phyloP scores from a whole-genome alignment of 1,140 invertebrate genomes.

The Kradibia gibbosae region DNA sequence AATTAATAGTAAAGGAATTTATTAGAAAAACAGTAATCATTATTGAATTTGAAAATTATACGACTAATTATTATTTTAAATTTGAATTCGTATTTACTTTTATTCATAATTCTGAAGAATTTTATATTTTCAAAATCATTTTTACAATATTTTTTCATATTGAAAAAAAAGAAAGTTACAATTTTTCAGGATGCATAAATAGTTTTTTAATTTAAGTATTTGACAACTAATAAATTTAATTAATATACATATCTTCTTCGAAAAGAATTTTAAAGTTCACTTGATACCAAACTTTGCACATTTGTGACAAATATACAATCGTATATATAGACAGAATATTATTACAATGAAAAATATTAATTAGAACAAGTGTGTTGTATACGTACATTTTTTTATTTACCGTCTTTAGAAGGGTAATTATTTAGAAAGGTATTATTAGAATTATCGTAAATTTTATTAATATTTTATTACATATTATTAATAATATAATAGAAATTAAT shows the following conservation, averaged over 20 bases:
- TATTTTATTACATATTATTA: too few relatives aligned
- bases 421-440: too few relatives aligned
- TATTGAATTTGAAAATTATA: neutral
- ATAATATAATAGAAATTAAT: too few relatives aligned
- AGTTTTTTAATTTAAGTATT: slow-evolving; percentile 38
- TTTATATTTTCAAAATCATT: slow-evolving; percentile 38
- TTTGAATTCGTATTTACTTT: neutral
- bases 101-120: neutral
- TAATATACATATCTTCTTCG: slow-evolving; percentile 44
- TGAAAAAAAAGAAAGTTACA: slow-evolving; percentile 46
- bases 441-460: too few relatives aligned
- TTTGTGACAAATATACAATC: slow-evolving; percentile 3
- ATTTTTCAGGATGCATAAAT: slow-evolving; percentile 45
- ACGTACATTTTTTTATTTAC: too few relatives aligned
- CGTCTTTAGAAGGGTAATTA: too few relatives aligned
- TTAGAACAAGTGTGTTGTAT: too few relatives aligned
- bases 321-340: neutral
- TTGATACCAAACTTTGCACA: slow-evolving; percentile 44
- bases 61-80: neutral
- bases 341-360: too few relatives aligned
- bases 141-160: slow-evolving; percentile 45
- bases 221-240: neutral
- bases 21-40: slow-evolving; percentile 28
- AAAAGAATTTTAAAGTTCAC: slow-evolving; percentile 34
- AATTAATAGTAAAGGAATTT: slow-evolving; percentile 9